A percentile compares a stretch with the other conserved stretches of the same genome.
Conservation (phyloP, 2,797 vertebrate genomes). For the Orestias chungarensis region DNA sequence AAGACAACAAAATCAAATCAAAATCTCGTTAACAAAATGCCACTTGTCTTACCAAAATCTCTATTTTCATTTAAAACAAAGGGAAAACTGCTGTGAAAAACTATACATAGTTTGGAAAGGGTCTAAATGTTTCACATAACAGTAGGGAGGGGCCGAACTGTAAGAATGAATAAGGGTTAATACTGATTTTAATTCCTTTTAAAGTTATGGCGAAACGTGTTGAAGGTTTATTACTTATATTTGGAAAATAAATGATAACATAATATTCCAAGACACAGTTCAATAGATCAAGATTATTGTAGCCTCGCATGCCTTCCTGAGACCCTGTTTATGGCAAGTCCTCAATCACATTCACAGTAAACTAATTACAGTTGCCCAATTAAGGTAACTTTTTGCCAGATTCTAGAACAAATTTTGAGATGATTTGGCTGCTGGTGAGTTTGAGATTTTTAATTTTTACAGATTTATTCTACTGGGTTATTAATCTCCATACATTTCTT, state of each 20-base stretch:
- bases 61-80: no score
- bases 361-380: background rate
- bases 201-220: background rate
- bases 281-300: background rate
- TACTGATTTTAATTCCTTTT: background rate
- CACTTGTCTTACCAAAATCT: background rate
- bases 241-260: background rate
- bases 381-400: background rate
- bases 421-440: background rate
- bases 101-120: no score
- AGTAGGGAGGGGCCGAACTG: no score
- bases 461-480: background rate
- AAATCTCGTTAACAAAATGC: no score
- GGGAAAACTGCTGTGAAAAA: no score
- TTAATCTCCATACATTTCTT: background rate
- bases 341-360: background rate
- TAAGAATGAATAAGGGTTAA: background rate
- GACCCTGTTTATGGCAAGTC: background rate
- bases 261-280: background rate
- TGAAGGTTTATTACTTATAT: background rate
- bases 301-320: background rate
- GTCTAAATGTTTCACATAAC: background rate
- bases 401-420: background rate
- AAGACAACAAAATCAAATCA: background rate
- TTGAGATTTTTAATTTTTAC: constrained; percentile 1